These are phyloP conservation scores for Chrysopilus asiliformis DNA, from an alignment of 2,888 invertebrate genomes.

Conservation along the genomic window DNA sequence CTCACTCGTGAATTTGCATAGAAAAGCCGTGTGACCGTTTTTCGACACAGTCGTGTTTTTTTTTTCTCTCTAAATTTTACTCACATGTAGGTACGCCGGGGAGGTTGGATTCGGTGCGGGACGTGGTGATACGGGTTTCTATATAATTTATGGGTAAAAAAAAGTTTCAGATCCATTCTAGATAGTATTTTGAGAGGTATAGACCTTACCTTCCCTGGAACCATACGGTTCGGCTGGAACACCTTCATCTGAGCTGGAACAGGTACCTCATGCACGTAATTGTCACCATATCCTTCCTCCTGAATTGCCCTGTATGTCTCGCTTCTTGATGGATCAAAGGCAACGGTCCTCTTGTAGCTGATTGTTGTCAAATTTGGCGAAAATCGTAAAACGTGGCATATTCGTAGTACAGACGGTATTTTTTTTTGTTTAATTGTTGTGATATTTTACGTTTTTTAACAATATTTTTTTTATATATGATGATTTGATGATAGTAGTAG, in stretches of 20 bases:
- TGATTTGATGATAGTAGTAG: no score
- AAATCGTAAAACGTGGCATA: no score
- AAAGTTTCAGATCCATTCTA: no score
- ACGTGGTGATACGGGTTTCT: constrained; percentile 24
- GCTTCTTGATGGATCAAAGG: constrained; percentile 78
- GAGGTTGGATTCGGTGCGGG: constrained; percentile 32
- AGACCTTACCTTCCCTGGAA: constrained; percentile 44
- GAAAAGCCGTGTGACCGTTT: no score
- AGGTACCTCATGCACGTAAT: constrained; percentile 54
- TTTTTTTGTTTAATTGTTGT: no score
- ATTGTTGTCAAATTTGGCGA: no score
- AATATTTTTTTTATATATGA: no score
- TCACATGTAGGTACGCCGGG: constrained; percentile 35
- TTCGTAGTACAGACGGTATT: no score
- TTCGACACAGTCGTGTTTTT: neutral
- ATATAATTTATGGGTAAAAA: constrained; percentile 2
- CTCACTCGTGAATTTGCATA: no score
- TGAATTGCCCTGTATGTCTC: constrained; percentile 79
- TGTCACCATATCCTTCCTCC: constrained; percentile 54
- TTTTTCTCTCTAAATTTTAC: constrained; percentile 14
- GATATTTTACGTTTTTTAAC: no score
- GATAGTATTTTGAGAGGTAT: no score
- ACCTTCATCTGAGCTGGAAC: constrained; percentile 61
- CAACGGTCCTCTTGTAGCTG: constrained; percentile 54
- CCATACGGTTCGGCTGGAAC: constrained; percentile 46